A percentile compares a stretch with the other conserved stretches of the same genome.
These are phyloP conservation scores for Anneissia japonica DNA, from an alignment of 35 echinoderm and acorn worm species.

Conservation along the genomic window DNA sequence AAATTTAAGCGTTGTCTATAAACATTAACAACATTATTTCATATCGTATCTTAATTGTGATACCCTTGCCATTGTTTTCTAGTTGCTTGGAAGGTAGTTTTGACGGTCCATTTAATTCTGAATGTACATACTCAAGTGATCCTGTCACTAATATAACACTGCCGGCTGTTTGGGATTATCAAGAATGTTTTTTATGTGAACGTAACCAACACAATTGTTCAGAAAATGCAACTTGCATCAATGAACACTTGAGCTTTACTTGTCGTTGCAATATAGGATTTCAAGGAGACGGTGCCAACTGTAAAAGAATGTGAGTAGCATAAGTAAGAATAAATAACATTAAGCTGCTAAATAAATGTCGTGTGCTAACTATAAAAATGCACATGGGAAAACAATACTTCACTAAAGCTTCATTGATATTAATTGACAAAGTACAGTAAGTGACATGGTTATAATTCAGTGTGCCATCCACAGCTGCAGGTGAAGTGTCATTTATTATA, in stretches of 20 bases:
- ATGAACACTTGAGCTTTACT: conserved; percentile 33
- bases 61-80: not conserved
- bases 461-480: too few species aligned
- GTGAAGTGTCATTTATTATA: too few species aligned
- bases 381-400: too few species aligned
- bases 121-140: not conserved
- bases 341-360: too few species aligned
- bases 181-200: not conserved
- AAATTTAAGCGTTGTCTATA: too few species aligned
- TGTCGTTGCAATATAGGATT: conserved; percentile 84
- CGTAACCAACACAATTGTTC: conserved; percentile 37
- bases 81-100: conserved; percentile 74
- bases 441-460: too few species aligned
- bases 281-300: conserved; percentile 55
- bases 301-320: conserved; percentile 75
- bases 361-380: too few species aligned
- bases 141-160: not conserved
- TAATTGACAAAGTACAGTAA: too few species aligned
- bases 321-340: too few species aligned
- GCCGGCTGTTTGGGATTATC: not conserved
- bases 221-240: conserved; percentile 63
- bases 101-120: conserved; percentile 15
- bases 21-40: too few species aligned
- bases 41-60: not conserved
- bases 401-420: too few species aligned